These are phyloP conservation scores for Plectus sambesii DNA, from an alignment of 1,140 invertebrate species.

Conservation along the genomic window DNA sequence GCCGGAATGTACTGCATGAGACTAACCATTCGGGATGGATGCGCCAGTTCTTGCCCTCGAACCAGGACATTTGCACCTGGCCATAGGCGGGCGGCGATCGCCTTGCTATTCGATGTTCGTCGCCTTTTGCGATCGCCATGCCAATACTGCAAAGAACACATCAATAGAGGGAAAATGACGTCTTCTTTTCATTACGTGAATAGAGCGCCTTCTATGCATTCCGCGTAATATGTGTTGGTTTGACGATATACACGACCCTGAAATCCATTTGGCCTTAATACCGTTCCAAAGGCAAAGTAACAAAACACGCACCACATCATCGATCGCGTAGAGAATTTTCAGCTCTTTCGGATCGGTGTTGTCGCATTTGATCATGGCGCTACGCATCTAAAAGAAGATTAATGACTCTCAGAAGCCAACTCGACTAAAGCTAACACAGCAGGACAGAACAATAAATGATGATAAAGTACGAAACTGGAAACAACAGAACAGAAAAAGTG, in stretches of 20 bases:
- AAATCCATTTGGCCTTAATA: constrained; percentile 3
- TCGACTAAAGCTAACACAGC: no score
- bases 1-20: no score
- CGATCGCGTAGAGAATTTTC: constrained; percentile 34
- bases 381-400: constrained; percentile 7
- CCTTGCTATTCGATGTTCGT: constrained; percentile 30
- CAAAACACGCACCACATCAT: constrained; percentile 25
- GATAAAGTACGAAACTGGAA: no score
- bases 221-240: constrained; percentile 38
- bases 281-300: neutral
- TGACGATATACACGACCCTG: constrained; percentile 40
- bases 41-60: constrained; percentile 34
- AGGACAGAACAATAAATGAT: no score
- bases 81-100: constrained; percentile 25
- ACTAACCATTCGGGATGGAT: constrained; percentile 44
- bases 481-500: constrained; percentile 10
- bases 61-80: constrained; percentile 32
- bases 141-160: constrained; percentile 25
- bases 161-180: constrained; percentile 12
- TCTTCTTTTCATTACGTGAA: constrained; percentile 29
- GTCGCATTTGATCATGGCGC: constrained; percentile 28
- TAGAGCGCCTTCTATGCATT: constrained; percentile 37
- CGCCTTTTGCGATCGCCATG: constrained; percentile 36
- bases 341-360: constrained; percentile 26
- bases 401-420: neutral